phyloP scores from a whole-genome alignment of 2,888 invertebrate species.

The Phragmatobia fuliginosa region DNA sequence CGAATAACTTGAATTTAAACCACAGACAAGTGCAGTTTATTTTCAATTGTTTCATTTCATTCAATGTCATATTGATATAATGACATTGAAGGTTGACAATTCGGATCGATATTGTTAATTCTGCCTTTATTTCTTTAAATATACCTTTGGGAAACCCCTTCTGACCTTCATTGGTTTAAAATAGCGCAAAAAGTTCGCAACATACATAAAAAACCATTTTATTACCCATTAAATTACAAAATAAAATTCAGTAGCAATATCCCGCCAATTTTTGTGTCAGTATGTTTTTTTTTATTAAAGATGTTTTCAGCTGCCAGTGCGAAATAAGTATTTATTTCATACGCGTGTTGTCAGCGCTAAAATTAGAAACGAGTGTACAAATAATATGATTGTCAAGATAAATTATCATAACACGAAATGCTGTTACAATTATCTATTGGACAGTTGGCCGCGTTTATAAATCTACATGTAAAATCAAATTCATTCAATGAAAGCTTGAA shows the following conservation, averaged over 20 bases:
- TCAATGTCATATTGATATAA: neutral
- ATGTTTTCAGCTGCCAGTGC: neutral
- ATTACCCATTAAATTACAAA: neutral
- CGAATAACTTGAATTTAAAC: neutral
- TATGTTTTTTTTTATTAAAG: conserved; percentile 1
- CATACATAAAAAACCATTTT: neutral
- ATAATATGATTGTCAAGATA: neutral
- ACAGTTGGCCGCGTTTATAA: no score
- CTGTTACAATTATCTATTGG: no score
- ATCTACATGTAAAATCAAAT: no score
- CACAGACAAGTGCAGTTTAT: neutral
- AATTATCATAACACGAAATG: no score
- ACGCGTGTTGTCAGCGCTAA: neutral
- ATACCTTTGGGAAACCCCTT: conserved; percentile 15
- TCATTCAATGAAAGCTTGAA: neutral
- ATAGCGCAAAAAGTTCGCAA: neutral
- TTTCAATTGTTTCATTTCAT: neutral
- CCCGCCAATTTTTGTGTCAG: conserved; percentile 15
- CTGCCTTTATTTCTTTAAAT: neutral
- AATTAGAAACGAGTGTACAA: neutral
- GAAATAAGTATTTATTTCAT: neutral
- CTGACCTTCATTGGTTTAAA: conserved; percentile 7
- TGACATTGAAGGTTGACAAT: conserved; percentile 8
- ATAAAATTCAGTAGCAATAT: neutral
- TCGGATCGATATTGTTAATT: neutral